Base-by-base conservation (phyloP, 2,797 vertebrate genomes). In the Apogon hyalosoma region DNA sequence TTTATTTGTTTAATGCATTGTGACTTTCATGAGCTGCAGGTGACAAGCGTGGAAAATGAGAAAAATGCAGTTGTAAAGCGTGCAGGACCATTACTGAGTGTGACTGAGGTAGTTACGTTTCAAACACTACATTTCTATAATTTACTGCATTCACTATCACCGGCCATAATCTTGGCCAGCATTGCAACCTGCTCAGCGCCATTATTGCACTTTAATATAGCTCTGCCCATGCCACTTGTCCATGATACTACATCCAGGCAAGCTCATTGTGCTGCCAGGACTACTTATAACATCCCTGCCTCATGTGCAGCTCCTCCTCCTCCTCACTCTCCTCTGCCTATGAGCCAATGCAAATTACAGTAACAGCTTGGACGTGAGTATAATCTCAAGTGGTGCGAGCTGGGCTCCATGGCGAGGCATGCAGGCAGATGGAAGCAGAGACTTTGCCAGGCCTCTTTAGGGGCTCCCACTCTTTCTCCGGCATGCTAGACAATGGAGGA, bases 341-440 rank as follows among this genome's bases (percentile, higher is more conserved):
- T 75, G 86, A 90, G 90, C 90, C 91, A 90, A 91, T 90, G 90
- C 87, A 92, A 92, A 93, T 93, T 90, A 92, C 90, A 89, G 91
- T 90, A 92, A 92, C 91, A 92, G 88, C 91, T 92, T 92, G 91
- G 90, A 92, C 87, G 90, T 89, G 87, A 84, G 84, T 77, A 85
- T 82, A 88, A 89, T 92, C 90, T 90, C 87, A 90, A 92, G 88
- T 83, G 88, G 88, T 88, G 86, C 24, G 85, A 89, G 87, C 82
- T 88, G 90, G 86, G 69, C 81, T 90, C 84, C 72, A 69, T 83
- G 76, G 89, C 41, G 73, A 90, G 75, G 79, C 82, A 83, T 82
- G 85, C 85, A 71, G 88, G 85, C 87, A 90, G 90, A 93, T 88
- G 89, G 86, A 88, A 80, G 85, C 58, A 48, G 55, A 65, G 82